Conservation (phyloP, 1,140 invertebrate species). For the Plectus sambesii region DNA sequence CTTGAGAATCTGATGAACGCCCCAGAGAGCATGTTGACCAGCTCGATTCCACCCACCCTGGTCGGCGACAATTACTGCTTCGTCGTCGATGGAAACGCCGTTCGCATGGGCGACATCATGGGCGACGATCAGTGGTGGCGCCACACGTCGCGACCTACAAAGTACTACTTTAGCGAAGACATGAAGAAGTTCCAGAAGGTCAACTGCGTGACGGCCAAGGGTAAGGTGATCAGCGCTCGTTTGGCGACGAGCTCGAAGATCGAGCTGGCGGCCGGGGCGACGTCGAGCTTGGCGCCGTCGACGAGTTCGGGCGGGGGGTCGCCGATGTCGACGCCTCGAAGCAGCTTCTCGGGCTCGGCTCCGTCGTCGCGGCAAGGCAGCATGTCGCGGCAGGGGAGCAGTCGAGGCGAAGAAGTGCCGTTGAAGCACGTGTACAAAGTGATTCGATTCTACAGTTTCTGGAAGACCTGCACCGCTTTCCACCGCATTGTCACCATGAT, state of each 20-base stretch:
- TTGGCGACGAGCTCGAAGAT: conserved; percentile 20
- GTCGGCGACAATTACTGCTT: conserved; percentile 45
- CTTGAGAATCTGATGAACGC: conserved; percentile 45
- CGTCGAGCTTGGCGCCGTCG: conserved; percentile 7
- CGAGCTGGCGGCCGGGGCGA: conserved; percentile 3
- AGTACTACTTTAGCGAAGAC: conserved; percentile 39
- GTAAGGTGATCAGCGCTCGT: conserved; percentile 38
- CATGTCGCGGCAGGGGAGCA: background rate
- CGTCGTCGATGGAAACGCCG: conserved; percentile 38
- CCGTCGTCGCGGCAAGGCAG: no score
- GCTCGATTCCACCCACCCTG: conserved; percentile 37
- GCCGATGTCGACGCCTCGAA: no score
- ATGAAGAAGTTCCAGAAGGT: conserved; percentile 40
- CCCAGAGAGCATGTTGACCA: conserved; percentile 34
- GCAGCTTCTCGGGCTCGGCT: no score
- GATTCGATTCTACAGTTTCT: conserved; percentile 44
- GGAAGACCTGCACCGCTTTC: conserved; percentile 45
- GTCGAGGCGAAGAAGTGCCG: conserved; percentile 32
- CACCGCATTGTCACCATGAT: conserved; percentile 46
- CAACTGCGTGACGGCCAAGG: conserved; percentile 39
- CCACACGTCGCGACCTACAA: conserved; percentile 42
- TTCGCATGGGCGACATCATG: conserved; percentile 41
- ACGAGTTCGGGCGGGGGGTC: no score
- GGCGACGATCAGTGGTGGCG: conserved; percentile 45
- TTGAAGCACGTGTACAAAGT: conserved; percentile 41